Evolutionary conservation across 2,797 vertebrate species (phyloP).

Genomic region (Tadarida brasiliensis): DNA sequence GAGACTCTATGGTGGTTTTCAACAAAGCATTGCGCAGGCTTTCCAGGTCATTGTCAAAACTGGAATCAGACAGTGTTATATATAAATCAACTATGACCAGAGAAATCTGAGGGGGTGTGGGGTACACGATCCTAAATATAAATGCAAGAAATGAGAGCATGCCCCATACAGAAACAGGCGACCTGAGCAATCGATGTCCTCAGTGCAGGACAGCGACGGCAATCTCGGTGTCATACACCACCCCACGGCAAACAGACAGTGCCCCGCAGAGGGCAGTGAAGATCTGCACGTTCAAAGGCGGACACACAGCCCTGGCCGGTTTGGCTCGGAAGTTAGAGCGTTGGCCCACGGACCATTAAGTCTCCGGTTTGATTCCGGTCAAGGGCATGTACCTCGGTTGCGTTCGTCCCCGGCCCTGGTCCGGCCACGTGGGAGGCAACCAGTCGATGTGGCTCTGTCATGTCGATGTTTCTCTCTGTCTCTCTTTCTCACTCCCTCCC

Average conservation of each 20-base stretch:
- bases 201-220: neutral
- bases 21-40: slow-evolving; percentile 92
- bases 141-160: neutral
- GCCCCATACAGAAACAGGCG: neutral
- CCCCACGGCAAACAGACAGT: rapidly evolving
- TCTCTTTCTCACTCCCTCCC: too few relatives aligned
- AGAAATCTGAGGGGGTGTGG: neutral
- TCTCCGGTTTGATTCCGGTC: too few relatives aligned
- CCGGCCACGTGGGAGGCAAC: too few relatives aligned
- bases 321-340: too few relatives aligned
- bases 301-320: too few relatives aligned
- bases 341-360: too few relatives aligned
- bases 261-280: neutral
- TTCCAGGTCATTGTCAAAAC: slow-evolving; percentile 95
- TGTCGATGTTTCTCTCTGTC: too few relatives aligned
- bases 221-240: rapidly evolving
- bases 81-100: neutral
- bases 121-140: neutral
- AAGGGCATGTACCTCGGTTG: too few relatives aligned
- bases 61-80: slow-evolving; percentile 80
- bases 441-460: too few relatives aligned
- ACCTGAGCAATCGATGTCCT: rapidly evolving
- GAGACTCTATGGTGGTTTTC: slow-evolving; percentile 93
- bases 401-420: too few relatives aligned
- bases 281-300: neutral